phyloP scores from a whole-genome alignment of 2,888 invertebrate genomes.

The Cyclophora albipunctata region DNA sequence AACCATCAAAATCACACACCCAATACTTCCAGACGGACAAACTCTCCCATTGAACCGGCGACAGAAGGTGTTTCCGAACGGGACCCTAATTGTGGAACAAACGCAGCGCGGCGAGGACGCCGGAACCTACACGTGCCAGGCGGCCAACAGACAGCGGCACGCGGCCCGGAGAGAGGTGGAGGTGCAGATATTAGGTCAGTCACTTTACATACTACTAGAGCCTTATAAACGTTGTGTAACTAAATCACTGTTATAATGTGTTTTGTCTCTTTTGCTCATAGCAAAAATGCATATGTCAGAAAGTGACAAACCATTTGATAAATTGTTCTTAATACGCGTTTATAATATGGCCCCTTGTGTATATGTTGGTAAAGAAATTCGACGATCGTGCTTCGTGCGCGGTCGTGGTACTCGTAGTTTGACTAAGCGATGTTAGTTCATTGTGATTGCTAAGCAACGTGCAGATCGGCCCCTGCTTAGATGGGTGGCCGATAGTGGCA shows the following conservation, averaged over 20 bases:
- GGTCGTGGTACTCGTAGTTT: too few species aligned
- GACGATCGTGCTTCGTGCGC: too few species aligned
- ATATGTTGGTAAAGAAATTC: too few species aligned
- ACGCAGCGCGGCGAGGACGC: slow-evolving; percentile 90
- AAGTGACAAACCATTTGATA: too few species aligned
- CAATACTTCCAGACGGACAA: slow-evolving; percentile 79
- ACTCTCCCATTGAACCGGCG: slow-evolving; percentile 90
- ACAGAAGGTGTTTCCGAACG: slow-evolving; percentile 90
- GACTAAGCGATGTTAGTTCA: too few species aligned
- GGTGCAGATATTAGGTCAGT: slow-evolving; percentile 82
- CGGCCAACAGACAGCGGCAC: slow-evolving; percentile 87
- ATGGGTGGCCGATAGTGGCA: too few species aligned
- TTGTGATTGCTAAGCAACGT: too few species aligned
- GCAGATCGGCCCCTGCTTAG: too few species aligned
- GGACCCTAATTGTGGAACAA: slow-evolving; percentile 89
- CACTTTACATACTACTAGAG: background rate
- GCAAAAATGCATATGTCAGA: background rate
- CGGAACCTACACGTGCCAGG: slow-evolving; percentile 93
- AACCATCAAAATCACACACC: too few species aligned
- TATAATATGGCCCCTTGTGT: too few species aligned
- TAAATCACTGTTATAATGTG: too few species aligned
- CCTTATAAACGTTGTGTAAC: background rate
- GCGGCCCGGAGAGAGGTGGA: slow-evolving; percentile 84
- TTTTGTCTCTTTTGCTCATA: slow-evolving; percentile 14
- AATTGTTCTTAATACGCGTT: too few species aligned